phyloP scores from a whole-genome alignment of 64 coral and sea anemone genomes.

The Stichodactyla helianthus region DNA sequence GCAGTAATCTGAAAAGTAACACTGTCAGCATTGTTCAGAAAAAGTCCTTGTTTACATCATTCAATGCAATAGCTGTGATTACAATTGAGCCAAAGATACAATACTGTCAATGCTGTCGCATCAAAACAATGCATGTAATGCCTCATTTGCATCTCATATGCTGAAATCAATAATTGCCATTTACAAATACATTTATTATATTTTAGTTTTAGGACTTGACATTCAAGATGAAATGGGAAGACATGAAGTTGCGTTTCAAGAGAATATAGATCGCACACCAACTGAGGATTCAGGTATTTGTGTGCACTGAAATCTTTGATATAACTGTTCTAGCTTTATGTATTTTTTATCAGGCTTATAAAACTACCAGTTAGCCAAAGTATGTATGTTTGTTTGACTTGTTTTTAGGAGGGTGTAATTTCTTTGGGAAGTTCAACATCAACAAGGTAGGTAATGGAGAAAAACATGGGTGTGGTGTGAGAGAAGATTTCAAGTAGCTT shows the following conservation, averaged over 20 bases:
- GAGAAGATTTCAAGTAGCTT: background rate
- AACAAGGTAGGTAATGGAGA: slow-evolving; percentile 65
- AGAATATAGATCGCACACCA: slow-evolving; percentile 80
- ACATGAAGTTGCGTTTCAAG: slow-evolving; percentile 95
- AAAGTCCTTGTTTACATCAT: no score
- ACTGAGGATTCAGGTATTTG: slow-evolving; percentile 68
- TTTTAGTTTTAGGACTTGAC: slow-evolving; percentile 82
- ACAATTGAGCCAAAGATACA: no score
- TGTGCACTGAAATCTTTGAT: no score
- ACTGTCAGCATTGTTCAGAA: no score
- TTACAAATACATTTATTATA: background rate
- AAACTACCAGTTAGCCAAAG: no score
- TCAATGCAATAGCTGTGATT: no score
- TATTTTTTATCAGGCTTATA: no score
- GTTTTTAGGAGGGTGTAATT: slow-evolving; percentile 70
- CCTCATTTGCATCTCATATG: no score
- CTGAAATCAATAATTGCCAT: background rate
- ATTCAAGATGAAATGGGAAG: slow-evolving; percentile 99
- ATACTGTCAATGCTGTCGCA: no score
- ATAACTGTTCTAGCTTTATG: no score
- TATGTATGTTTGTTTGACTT: background rate
- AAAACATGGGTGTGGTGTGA: background rate
- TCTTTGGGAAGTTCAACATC: slow-evolving; percentile 82
- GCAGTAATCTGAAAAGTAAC: no score
- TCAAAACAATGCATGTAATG: no score